Evolutionary conservation across 2,113 vertebrate species (phyloP).

Genomic region (Sula dactylatra): DNA sequence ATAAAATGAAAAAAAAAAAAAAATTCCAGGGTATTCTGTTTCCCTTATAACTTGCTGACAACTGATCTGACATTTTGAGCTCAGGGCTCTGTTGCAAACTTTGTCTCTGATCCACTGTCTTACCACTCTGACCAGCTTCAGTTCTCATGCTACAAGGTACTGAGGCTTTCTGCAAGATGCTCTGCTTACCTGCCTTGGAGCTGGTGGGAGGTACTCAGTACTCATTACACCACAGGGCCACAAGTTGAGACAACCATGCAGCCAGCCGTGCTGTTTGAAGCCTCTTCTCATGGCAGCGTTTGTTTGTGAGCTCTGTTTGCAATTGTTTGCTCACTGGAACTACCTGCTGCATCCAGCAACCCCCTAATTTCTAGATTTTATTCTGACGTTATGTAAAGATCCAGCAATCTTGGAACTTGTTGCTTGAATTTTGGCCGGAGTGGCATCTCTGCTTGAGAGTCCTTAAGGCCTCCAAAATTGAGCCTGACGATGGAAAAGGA

Average conservation of each 20-base stretch:
- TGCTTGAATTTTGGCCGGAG: not conserved
- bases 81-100: not conserved
- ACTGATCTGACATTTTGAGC: not conserved
- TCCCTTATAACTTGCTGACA: not conserved
- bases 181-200: not conserved
- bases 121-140: not conserved
- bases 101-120: not conserved
- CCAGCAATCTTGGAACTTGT: not conserved
- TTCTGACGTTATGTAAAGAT: not conserved
- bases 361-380: fast-evolving
- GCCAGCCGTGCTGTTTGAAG: not conserved
- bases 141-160: not conserved
- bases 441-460: not conserved
- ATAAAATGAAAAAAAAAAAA: not conserved
- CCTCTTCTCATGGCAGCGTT: not conserved
- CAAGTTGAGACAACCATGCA: not conserved
- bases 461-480: not conserved
- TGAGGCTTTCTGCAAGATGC: not conserved
- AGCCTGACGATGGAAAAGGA: not conserved
- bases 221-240: not conserved
- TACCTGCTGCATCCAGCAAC: not conserved
- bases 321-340: not conserved
- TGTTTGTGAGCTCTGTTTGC: not conserved
- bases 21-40: not conserved
- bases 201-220: not conserved